phyloP scores from a whole-genome alignment of 2,797 vertebrate genomes.

The Ctenopoma kingsleyae region DNA sequence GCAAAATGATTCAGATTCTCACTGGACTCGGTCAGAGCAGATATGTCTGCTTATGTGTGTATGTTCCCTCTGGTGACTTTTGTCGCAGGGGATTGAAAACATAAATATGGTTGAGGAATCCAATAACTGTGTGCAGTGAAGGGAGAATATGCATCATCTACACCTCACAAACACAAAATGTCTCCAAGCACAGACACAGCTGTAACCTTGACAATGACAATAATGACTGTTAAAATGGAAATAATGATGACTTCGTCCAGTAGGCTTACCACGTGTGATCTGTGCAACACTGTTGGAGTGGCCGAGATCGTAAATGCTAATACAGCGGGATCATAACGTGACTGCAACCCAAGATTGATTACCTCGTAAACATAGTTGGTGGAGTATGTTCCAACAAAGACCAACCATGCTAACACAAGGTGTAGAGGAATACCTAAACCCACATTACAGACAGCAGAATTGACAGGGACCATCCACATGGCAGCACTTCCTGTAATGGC shows the following conservation, averaged over 20 bases:
- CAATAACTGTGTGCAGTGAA: slow-evolving; percentile 75
- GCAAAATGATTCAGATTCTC: slow-evolving; percentile 51
- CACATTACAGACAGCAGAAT: slow-evolving; percentile 12
- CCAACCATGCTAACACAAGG: slow-evolving; percentile 26
- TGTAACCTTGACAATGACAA: slow-evolving; percentile 80
- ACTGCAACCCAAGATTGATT: slow-evolving; percentile 47
- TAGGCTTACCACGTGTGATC: slow-evolving; percentile 65
- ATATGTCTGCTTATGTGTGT: slow-evolving; percentile 49
- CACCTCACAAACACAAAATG: slow-evolving; percentile 68
- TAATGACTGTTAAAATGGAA: slow-evolving; percentile 76
- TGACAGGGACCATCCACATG: not conserved
- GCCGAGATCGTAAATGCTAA: slow-evolving; percentile 58
- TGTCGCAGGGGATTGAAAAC: slow-evolving; percentile 73
- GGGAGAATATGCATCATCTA: slow-evolving; percentile 67
- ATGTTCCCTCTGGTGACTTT: slow-evolving; percentile 63
- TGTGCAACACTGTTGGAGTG: slow-evolving; percentile 33
- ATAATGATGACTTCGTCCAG: slow-evolving; percentile 54
- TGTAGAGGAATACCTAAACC: slow-evolving; percentile 3
- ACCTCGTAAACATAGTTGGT: slow-evolving; percentile 54
- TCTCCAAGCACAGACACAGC: slow-evolving; percentile 61
- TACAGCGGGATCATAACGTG: slow-evolving; percentile 41
- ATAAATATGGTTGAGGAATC: slow-evolving; percentile 72
- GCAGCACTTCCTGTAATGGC: not conserved
- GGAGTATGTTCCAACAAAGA: slow-evolving; percentile 44
- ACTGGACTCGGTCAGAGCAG: slow-evolving; percentile 46